Base-by-base conservation (phyloP, 2,888 invertebrate species). In the Beris morrisii region DNA sequence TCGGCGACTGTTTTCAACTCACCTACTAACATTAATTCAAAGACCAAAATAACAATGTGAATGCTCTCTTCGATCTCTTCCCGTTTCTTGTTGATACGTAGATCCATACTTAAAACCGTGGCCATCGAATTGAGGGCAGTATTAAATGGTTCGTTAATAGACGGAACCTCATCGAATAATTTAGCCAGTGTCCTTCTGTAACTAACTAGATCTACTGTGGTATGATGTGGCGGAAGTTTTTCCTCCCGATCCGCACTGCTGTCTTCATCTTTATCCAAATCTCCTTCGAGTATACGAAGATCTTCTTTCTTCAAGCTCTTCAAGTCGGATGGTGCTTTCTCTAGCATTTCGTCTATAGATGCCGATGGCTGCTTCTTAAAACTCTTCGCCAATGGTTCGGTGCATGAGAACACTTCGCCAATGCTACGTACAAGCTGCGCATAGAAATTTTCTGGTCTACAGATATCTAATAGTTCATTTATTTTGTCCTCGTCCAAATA, bases 221-320 rank as follows among this genome's bases (percentile, higher is more conserved):
- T 77, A 48, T 77, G 73, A 58, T 70, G 70, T 13, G 69, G 59
- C 5, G 64, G 53, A 22, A 65, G 46, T 38, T 44, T 53, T 52
- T 68, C 59, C 48, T 76, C 75, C 30, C 73, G 74, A 66, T 78
- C 78, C 9, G 71, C 72, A 68, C 87, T 84, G 73, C 90, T 88
- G 74, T 95, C 94, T 73, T 90, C 88, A 76, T 95, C 95, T 81
- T 95, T 95, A 73, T 95, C 95, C 70, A 88, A 86, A 77, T 95
- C 94, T 61, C 87, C 88, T 77, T 90, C 90, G 67, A 90, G 79
- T 6, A 87, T 84, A 63, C 89, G 82, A n/a, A 88, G 83, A 70
- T 89, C 88, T 79, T 91, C 90, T 76, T 91, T 91, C 73, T 87
- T 87, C 68, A 86, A 76, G 70, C 83, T 83, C 52, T 81, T 81